phyloP scores from a whole-genome alignment of 1,140 invertebrate species.

The Limonius californicus region DNA sequence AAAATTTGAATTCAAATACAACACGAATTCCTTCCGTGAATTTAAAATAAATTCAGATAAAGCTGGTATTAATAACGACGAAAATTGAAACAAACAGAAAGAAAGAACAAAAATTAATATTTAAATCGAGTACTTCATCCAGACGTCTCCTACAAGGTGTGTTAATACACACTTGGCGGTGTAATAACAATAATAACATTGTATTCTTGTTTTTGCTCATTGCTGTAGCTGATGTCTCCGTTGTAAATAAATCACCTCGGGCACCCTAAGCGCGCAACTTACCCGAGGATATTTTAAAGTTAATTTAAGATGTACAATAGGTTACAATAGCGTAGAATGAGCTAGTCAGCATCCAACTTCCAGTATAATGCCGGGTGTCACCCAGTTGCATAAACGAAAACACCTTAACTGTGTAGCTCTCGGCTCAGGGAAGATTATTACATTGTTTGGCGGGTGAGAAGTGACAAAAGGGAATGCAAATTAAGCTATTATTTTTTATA shows the following conservation, averaged over 20 bases:
- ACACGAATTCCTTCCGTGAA: too few relatives aligned
- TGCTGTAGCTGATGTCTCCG: conserved; percentile 26
- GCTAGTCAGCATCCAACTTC: conserved; percentile 34
- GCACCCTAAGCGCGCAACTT: conserved; percentile 21
- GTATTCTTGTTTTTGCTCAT: conserved; percentile 2
- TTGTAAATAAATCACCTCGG: conserved; percentile 34
- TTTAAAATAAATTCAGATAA: too few relatives aligned
- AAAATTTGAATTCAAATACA: too few relatives aligned
- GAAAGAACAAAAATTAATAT: too few relatives aligned
- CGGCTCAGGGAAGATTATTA: conserved; percentile 6
- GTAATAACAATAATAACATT: not conserved
- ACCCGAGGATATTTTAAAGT: conserved; percentile 36
- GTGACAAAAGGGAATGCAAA: conserved; percentile 10
- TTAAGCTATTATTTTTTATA: conserved; percentile 13
- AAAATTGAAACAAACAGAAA: too few relatives aligned
- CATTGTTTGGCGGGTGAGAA: conserved; percentile 11
- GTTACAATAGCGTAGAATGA: conserved; percentile 35
- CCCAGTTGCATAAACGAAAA: conserved; percentile 31
- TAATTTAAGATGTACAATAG: conserved; percentile 40
- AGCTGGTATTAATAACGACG: too few relatives aligned
- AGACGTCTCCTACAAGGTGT: too few relatives aligned
- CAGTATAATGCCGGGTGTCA: conserved; percentile 34
- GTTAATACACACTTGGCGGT: too few relatives aligned
- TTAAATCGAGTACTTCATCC: too few relatives aligned
- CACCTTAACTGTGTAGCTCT: conserved; percentile 24